Evolutionary conservation across 2,888 invertebrate genomes (phyloP).

Genomic region (Diachrysia chrysitis): DNA sequence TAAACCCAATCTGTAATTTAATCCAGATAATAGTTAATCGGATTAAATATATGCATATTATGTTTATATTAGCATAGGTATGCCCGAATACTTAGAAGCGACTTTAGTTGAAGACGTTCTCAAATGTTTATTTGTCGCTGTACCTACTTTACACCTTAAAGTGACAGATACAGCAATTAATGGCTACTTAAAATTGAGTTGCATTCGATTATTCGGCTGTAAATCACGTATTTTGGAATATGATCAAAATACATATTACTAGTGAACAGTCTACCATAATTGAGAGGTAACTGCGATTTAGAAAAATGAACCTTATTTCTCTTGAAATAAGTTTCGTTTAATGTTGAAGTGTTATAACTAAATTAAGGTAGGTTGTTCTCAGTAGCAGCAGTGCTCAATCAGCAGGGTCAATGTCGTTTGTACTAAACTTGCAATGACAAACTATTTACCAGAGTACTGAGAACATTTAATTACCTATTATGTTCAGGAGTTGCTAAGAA

Average conservation of each 20-base stretch:
- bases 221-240: not conserved
- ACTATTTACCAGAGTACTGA: not conserved
- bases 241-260: not conserved
- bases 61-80: too few species aligned
- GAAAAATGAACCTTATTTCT: not conserved
- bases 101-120: too few species aligned
- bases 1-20: constrained; percentile 4
- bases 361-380: too few species aligned
- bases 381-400: not conserved
- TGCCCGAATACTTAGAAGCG: too few species aligned
- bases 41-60: too few species aligned
- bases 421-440: not conserved
- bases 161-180: too few species aligned
- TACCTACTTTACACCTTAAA: too few species aligned
- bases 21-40: constrained; percentile 1
- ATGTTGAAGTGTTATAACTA: too few species aligned
- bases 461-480: not conserved
- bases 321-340: not conserved
- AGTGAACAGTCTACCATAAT: not conserved
- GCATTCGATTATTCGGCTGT: not conserved
- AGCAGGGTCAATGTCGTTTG: not conserved
- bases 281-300: not conserved
- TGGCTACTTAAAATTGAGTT: too few species aligned
- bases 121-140: too few species aligned
- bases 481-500: too few species aligned